Evolutionary conservation across 2,113 vertebrate genomes (phyloP).

Genomic region (Bubo scandiacus): DNA sequence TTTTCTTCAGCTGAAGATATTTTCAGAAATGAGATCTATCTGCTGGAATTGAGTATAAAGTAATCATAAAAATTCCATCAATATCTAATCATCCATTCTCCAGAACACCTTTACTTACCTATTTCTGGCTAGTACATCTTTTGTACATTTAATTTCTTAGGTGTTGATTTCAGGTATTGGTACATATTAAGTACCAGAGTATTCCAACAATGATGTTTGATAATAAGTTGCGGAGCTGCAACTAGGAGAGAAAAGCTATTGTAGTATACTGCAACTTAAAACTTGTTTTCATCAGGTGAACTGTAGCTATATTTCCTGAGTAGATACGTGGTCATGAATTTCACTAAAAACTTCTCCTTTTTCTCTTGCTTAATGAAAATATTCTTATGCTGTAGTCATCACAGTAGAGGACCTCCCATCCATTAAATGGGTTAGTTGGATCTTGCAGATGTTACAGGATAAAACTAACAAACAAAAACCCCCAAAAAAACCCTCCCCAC

Average conservation of each 20-base stretch:
- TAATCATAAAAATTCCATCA: not conserved
- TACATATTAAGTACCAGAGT: not conserved
- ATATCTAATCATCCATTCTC: not conserved
- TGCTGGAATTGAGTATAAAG: not conserved
- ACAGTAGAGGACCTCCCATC: not conserved
- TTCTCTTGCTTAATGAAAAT: not conserved
- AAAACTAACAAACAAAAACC: not conserved
- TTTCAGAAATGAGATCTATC: not conserved
- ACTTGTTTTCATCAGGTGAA: not conserved
- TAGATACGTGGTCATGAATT: not conserved
- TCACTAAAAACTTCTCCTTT: not conserved
- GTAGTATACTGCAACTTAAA: not conserved
- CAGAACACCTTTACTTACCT: not conserved
- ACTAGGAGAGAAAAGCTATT: not conserved
- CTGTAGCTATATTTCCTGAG: not conserved
- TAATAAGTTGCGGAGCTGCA: not conserved
- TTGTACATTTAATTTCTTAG: not conserved
- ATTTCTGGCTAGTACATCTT: not conserved
- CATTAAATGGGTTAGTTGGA: not conserved
- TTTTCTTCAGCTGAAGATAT: not conserved
- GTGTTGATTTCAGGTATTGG: not conserved
- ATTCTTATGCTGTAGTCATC: not conserved
- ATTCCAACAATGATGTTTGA: not conserved
- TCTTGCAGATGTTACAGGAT: not conserved
- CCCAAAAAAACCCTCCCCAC: accelerated